Evolutionary conservation across 2,797 vertebrate genomes (phyloP), one percentile per base, ranked within the genome.

Genomic region (Anas georgica): DNA sequence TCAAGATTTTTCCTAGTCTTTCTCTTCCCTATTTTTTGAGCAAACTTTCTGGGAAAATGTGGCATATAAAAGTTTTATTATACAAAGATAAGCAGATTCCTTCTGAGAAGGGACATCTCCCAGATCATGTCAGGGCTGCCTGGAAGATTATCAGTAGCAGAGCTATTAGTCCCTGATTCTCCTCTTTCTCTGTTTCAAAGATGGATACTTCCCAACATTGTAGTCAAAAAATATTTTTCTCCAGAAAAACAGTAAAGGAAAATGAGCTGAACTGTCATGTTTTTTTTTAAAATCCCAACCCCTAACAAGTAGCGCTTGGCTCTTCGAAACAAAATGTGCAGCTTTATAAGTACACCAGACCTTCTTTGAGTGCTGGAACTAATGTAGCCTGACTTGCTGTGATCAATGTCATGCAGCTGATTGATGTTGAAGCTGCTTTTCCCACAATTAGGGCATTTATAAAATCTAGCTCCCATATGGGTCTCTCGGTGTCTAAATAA

Each of bases 341-440:
- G 22, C 66, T 72, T 75, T 69, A 0, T 37, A 87, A 72, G 64
- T 85, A 37, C 12, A 39, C 23, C 35, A 70, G 73, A 80, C 62
- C 26, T 63, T 78, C 69, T 93, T 72, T 83, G 82, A 90, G 60
- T 83, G 54, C 69, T 89, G 64, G 22, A 93, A 66, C 48, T 92
- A 92, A 86, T 81, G 76, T 86, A 85, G 82, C 85, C 79, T 94
- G 90, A 86, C 80, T 86, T 82, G 45, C 77, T 83, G 54, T 78
- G 91, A 91, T 77, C 87, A 82, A 77, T 92, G 66, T 59, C n/a
- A 37, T 78, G 68, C 60, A 89, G 45, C 75, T 88, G 91, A 96
- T 91, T 86, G 91, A 95, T 96, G 69, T 35, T 83, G 55, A 91
- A 93, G 66, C 75, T 75, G 29, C n/a, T 78, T 93, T 94, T 75